Evolutionary conservation across 2,888 invertebrate species (phyloP).

Genomic region (Mythimna ferrago): DNA sequence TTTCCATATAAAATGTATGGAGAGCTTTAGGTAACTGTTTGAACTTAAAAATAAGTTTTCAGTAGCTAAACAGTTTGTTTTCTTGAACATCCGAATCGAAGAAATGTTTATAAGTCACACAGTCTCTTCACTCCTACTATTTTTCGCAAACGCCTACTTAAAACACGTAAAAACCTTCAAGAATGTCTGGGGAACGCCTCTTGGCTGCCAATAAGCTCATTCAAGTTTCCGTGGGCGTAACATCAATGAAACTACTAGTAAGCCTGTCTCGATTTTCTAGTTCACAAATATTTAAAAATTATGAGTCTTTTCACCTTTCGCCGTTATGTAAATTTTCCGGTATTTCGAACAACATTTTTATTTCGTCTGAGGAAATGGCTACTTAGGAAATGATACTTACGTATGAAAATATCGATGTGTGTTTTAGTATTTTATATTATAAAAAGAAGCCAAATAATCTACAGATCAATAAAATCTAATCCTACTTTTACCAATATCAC

Average conservation of each 20-base stretch:
- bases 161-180: constrained; percentile 41
- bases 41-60: neutral
- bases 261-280: constrained; percentile 29
- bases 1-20: no score
- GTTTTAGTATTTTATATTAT: no score
- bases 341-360: neutral
- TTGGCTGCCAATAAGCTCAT: constrained; percentile 56
- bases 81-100: neutral
- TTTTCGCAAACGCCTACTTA: constrained; percentile 39
- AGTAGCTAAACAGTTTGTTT: neutral
- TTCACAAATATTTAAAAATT: constrained; percentile 9
- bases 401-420: neutral
- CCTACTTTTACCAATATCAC: no score
- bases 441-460: no score
- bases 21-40: no score
- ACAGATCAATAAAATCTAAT: no score
- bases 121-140: constrained; percentile 9
- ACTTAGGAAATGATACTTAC: no score
- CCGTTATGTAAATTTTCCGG: neutral
- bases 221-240: constrained; percentile 51
- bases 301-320: constrained; percentile 40
- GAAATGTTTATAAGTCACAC: neutral
- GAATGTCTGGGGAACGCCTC: constrained; percentile 38
- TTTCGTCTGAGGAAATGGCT: neutral
- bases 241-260: constrained; percentile 47